Percentiles rank a stretch among this genome's conserved stretches.
phyloP scores from a whole-genome alignment of 2,113 vertebrate species.

The Takifugu flavidus region DNA sequence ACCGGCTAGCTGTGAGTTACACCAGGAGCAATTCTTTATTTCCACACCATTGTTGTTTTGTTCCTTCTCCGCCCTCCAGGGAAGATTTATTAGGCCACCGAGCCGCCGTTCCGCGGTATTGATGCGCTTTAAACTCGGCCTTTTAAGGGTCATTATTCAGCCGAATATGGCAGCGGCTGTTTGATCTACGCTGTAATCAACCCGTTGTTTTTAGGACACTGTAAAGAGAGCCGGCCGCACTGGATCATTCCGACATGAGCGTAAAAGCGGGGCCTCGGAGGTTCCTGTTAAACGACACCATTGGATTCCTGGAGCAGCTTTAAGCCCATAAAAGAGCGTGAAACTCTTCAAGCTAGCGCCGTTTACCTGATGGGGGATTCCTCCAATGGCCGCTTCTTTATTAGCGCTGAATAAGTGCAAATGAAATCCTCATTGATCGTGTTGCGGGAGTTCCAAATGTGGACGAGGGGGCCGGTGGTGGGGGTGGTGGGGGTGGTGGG shows the following conservation, averaged over 20 bases:
- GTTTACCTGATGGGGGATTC: neutral
- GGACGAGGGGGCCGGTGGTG: neutral
- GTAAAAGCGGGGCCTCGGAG: no score
- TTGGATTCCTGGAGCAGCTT: no score
- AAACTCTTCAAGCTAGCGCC: no score
- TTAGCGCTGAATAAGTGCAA: neutral
- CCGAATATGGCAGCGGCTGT: slow-evolving; percentile 3
- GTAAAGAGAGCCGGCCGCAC: no score
- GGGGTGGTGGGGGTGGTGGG: neutral
- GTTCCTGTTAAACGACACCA: no score
- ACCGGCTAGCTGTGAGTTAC: neutral
- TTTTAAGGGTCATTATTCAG: slow-evolving; percentile 22
- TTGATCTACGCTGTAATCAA: no score
- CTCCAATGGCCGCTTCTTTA: neutral
- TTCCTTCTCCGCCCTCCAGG: neutral
- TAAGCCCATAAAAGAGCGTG: no score
- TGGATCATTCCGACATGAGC: no score
- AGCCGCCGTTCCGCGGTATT: neutral
- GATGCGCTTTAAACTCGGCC: slow-evolving; percentile 21
- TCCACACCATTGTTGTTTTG: neutral
- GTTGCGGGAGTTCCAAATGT: slow-evolving; percentile 8
- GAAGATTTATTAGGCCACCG: slow-evolving; percentile 1
- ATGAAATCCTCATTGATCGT: neutral
- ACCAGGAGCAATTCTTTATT: neutral
- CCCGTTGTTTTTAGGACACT: slow-evolving; percentile 15